Evolutionary conservation across 2,797 vertebrate genomes (phyloP).

Genomic region (Etheostoma nigrum): DNA sequence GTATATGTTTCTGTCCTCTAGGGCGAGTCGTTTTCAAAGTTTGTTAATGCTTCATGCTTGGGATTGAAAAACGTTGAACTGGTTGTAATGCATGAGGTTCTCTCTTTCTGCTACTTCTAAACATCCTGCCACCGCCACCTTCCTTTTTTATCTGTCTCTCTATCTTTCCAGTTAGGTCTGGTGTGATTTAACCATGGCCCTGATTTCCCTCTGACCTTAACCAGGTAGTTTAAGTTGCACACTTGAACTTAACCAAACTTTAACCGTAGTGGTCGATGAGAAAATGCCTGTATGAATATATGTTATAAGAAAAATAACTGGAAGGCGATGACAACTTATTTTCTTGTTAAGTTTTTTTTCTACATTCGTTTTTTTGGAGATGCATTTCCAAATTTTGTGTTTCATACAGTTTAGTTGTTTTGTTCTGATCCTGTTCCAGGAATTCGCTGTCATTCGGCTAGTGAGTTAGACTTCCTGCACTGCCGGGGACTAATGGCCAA

Average conservation of each 20-base stretch:
- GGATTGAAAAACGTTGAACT: not conserved
- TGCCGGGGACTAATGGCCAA: constrained; percentile 5
- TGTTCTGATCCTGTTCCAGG: not conserved
- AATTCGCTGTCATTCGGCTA: not conserved
- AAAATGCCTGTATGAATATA: not conserved
- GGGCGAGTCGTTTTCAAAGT: not conserved
- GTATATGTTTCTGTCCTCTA: not conserved
- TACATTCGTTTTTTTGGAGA: too few species aligned
- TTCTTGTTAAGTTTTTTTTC: not conserved
- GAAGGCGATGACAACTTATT: not conserved
- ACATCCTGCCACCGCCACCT: not conserved
- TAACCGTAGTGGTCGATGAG: not conserved
- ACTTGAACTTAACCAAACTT: not conserved
- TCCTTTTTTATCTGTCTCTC: not conserved
- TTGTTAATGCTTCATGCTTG: not conserved
- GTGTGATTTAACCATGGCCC: not conserved
- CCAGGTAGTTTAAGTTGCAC: too few species aligned
- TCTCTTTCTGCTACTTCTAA: not conserved
- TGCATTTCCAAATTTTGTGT: not conserved
- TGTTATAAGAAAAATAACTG: not conserved
- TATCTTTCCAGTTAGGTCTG: not conserved
- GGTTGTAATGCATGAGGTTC: not conserved
- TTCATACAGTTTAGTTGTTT: not conserved
- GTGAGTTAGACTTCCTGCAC: constrained; percentile 6
- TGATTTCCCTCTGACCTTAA: not conserved